A percentile compares a stretch with the other conserved stretches of the same genome.
Conservation (phyloP, 2,888 invertebrate genomes). For the Athrips mouffetella region DNA sequence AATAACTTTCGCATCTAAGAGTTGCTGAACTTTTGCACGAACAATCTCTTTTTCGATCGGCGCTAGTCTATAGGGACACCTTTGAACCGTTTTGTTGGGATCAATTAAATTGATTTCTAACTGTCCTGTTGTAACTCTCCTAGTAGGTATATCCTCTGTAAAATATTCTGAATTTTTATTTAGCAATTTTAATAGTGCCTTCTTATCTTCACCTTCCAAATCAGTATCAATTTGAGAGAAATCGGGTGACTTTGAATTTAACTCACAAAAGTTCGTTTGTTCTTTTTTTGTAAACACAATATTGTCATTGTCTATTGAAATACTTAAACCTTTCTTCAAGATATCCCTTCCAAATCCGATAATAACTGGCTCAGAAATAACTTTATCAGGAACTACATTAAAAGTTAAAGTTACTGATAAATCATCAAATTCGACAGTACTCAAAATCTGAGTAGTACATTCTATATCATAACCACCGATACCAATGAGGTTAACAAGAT, state of each 20-base stretch:
- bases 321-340: conserved; percentile 6
- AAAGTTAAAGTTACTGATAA: conserved; percentile 11
- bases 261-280: neutral
- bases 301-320: neutral
- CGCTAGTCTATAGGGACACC: conserved; percentile 8
- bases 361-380: conserved; percentile 10
- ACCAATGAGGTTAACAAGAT: conserved; percentile 25
- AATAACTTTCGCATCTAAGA: conserved; percentile 3
- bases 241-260: conserved; percentile 11
- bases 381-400: conserved; percentile 16
- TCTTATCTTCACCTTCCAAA: conserved; percentile 3
- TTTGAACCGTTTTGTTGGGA: neutral
- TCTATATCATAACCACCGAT: conserved; percentile 24
- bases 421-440: conserved; percentile 2
- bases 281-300: neutral
- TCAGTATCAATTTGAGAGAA: conserved; percentile 16
- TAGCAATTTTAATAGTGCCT: neutral
- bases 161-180: conserved; percentile 1
- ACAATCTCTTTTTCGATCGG: conserved; percentile 6
- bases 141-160: conserved; percentile 3
- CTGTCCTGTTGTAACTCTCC: conserved; percentile 3
- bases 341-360: conserved; percentile 18
- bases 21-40: conserved; percentile 5
- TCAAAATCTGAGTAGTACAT: conserved; percentile 14
- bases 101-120: conserved; percentile 8